phyloP scores from a whole-genome alignment of 2,888 invertebrate species.

The Erebia palarica region DNA sequence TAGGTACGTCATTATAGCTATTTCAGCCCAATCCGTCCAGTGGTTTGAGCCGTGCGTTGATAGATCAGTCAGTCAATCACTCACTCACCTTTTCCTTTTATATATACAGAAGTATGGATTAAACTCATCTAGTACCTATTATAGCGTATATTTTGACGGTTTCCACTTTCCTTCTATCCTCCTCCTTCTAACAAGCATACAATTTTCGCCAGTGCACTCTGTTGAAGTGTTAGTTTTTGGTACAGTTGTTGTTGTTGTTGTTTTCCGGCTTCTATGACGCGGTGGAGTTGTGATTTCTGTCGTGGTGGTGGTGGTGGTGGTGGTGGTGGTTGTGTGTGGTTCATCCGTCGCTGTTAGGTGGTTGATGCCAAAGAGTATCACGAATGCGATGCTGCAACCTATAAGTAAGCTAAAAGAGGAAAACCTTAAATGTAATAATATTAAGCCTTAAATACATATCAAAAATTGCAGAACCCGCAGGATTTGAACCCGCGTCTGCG shows the following conservation, averaged over 20 bases:
- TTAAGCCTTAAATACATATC: no score
- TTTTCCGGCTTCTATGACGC: neutral
- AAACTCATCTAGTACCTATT: neutral
- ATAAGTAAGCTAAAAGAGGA: constrained; percentile 61
- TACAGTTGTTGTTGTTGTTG: neutral
- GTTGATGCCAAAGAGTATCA: constrained; percentile 61
- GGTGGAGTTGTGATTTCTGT: neutral
- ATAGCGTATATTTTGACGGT: neutral
- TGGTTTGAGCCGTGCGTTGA: no score
- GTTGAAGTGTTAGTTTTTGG: neutral
- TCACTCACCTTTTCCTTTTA: no score
- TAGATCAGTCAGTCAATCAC: no score
- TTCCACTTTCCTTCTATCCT: neutral
- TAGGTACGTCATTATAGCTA: no score
- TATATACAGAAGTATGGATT: neutral
- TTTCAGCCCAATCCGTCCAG: no score
- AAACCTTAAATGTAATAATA: no score
- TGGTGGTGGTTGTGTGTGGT: no score
- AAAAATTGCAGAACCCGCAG: no score
- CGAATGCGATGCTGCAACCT: constrained; percentile 65
- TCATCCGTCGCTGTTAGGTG: constrained; percentile 42
- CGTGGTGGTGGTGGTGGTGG: neutral
- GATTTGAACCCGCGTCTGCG: no score
- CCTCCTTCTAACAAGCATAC: neutral
- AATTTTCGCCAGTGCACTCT: neutral